Evolutionary conservation across 2,113 vertebrate species (phyloP).

Genomic region (Colius striatus): DNA sequence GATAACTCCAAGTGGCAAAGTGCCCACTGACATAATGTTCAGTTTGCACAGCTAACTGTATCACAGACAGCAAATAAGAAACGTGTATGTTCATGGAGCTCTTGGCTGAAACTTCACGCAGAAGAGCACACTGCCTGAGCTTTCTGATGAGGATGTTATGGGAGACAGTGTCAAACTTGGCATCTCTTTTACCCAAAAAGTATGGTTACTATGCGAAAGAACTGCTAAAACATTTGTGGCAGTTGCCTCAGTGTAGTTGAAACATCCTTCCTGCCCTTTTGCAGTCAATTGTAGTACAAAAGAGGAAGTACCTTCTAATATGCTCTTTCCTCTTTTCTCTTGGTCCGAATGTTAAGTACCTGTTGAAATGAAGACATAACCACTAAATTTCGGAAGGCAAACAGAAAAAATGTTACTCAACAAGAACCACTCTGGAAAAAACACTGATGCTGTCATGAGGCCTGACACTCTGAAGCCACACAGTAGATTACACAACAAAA

Average conservation of each 20-base stretch:
- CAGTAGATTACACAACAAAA: neutral
- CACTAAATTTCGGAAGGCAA: neutral
- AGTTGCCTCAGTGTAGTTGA: neutral
- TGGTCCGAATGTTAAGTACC: neutral
- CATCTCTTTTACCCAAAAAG: neutral
- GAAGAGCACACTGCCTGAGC: too few species aligned
- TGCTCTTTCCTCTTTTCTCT: neutral
- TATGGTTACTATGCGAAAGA: neutral
- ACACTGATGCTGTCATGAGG: neutral
- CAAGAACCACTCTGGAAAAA: neutral
- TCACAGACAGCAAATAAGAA: slow-evolving; percentile 24
- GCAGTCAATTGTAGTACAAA: neutral
- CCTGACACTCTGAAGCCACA: neutral
- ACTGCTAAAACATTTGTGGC: neutral
- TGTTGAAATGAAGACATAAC: neutral
- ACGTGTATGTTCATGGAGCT: neutral
- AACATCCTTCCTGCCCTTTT: neutral
- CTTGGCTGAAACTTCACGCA: neutral
- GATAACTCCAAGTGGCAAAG: neutral
- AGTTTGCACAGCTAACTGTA: neutral
- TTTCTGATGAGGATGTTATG: too few species aligned
- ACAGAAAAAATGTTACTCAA: neutral
- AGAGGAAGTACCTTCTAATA: neutral
- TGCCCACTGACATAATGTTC: neutral
- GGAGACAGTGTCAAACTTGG: too few species aligned